Percentiles rank a stretch among this genome's conserved stretches.
phyloP scores from a whole-genome alignment of 2,797 vertebrate species.

The Stomatorhinus walkeri region DNA sequence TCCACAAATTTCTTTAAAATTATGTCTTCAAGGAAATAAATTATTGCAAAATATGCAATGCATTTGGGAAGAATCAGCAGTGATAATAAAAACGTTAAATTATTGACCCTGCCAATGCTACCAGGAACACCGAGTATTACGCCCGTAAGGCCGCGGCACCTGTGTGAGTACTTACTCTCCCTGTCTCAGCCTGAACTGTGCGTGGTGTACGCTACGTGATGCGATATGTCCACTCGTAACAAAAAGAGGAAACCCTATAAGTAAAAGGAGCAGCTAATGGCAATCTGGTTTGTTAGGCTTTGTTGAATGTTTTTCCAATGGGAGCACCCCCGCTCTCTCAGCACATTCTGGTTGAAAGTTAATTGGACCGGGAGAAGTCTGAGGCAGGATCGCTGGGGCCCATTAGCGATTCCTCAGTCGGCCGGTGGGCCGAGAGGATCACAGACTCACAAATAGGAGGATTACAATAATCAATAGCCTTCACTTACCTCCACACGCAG shows the following conservation, averaged over 20 bases:
- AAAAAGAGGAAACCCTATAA: conserved; percentile 44
- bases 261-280: conserved; percentile 51
- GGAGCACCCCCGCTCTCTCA: conserved; percentile 43
- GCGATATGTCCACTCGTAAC: conserved; percentile 37
- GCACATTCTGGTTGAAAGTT: conserved; percentile 69
- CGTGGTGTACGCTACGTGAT: conserved; percentile 21
- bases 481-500: conserved; percentile 59
- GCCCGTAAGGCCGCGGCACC: not conserved
- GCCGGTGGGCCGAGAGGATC: conserved; percentile 72
- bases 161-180: not conserved
- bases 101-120: not conserved
- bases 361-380: conserved; percentile 71
- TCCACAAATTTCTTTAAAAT: not conserved
- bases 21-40: not conserved
- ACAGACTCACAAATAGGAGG: conserved; percentile 79
- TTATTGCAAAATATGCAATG: not conserved
- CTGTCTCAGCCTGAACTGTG: not conserved
- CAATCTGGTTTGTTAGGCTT: conserved; percentile 55
- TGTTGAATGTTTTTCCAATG: conserved; percentile 53
- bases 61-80: not conserved
- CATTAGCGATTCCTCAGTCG: conserved; percentile 73
- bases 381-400: conserved; percentile 65
- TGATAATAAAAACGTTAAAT: not conserved
- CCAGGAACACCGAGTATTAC: not conserved
- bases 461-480: conserved; percentile 81